phyloP scores from a whole-genome alignment of 2,888 invertebrate species.

The Neoscelio sp. region DNA sequence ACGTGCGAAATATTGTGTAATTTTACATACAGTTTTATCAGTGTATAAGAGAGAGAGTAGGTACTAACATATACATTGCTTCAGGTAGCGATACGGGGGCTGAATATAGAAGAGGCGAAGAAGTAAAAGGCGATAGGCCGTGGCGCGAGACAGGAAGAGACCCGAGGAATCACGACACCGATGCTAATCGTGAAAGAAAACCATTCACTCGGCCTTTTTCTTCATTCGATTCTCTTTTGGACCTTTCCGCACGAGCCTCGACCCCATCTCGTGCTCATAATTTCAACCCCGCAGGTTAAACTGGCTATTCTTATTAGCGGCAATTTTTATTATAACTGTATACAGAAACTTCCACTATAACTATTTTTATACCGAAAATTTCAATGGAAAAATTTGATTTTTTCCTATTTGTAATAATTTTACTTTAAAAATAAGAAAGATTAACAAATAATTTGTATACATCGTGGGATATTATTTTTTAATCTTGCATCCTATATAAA shows the following conservation, averaged over 20 bases:
- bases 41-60: background rate
- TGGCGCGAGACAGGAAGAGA: constrained; percentile 68
- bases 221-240: constrained; percentile 55
- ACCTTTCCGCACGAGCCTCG: constrained; percentile 44
- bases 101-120: constrained; percentile 73
- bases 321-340: constrained; percentile 27
- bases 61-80: constrained; percentile 25
- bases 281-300: constrained; percentile 39
- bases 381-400: constrained; percentile 3
- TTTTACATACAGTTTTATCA: too few species aligned
- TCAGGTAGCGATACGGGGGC: constrained; percentile 64
- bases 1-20: too few species aligned
- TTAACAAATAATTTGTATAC: too few species aligned
- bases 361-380: too few species aligned
- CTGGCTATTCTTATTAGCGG: constrained; percentile 5
- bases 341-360: constrained; percentile 18
- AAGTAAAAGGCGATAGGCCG: constrained; percentile 71
- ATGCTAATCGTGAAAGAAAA: constrained; percentile 72
- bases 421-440: too few species aligned
- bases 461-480: too few species aligned
- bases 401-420: too few species aligned
- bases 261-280: constrained; percentile 51
- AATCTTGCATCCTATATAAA: too few species aligned
- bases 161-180: constrained; percentile 70
- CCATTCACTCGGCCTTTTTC: constrained; percentile 62